Evolutionary conservation across 2,797 vertebrate genomes (phyloP), one percentile per base, ranked within the genome.

Genomic region (Acanthurus lineatus): DNA sequence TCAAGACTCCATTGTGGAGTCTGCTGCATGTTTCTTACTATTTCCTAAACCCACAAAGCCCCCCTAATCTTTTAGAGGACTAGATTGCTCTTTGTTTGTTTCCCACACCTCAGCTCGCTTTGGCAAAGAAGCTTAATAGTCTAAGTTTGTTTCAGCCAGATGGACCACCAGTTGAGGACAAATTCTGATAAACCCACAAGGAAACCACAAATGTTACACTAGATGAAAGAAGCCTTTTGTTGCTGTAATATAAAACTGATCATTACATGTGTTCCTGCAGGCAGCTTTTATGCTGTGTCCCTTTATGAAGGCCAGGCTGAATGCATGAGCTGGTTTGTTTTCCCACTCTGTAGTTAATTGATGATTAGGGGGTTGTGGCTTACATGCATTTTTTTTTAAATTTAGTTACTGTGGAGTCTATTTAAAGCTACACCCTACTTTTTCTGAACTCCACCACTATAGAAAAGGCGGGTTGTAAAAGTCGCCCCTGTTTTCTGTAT

Each of bases 81-180:
- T 74, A 73, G 79, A 75, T 80, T 66, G 85, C 80, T 81, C 87
- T 91, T 92, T 92, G 84, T 90, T 89, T 88, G 51, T 86, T 86
- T 88, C 75, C 75, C 19, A 88, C 85, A 87, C 85, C 61, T 90
- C 12, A 0, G 79, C 87, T 65, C 44, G 17, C 73, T 44, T 44
- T 69, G 61, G 61, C 69, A 92, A 92, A 93, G 88, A 73, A 85
- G 91, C 90, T 92, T 94, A 93, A 82, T 85, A 61, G 77, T 83
- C 82, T 88, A 83, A 77, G 56, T 88, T 89, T 77, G 80, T 79
- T 44, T 40, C 42, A 35, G 82, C 81, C 90, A 91, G 90, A 90
- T 90, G 92, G 90, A 90, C 79, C 79, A 66, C 72, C 47, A 20
- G 25, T 67, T 32, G 45, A 74, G 47, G 59, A 71, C 20, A 15